Base-by-base conservation (phyloP, 2,888 invertebrate genomes). In the Ischnus inquisitorius region DNA sequence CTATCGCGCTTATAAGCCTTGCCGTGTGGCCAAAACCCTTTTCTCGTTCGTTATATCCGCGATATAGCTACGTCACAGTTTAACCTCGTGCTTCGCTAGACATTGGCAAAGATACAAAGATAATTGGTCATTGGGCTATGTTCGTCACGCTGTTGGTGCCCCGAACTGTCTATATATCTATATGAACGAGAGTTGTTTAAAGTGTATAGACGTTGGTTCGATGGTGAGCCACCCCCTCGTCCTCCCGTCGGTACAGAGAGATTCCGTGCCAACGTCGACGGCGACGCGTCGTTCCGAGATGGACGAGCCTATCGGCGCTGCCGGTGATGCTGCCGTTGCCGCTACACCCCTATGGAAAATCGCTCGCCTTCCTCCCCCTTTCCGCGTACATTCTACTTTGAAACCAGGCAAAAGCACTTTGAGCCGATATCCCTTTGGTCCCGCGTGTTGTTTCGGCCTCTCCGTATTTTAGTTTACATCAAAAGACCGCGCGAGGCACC, bases 111-210 rank as follows among this genome's bases (percentile, higher is more conserved):
- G 93, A 93, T 92, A 92, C 91, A 90, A 89, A 90, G 91, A 93
- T 93, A 93, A 93, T 93, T 93, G 93, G 91, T 93, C 93, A 93
- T 92, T 91, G 91, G 91, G 91, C 91, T 93, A 93, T 93, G 86
- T 75, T 34, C 87, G 88, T 88, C 89, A 79, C 78, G 78, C 65
- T 64, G 81, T 60, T 84, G 75, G 8, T 46, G 25, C 64, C 74
- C 80, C 64, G 48, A 14, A 28, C 72, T 67, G 41, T 57, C 16
- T 14, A 14, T 19, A 39, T 71, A 60, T 51, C 51, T 48, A 34
- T 74, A 64, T 39, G 69, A 28, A 25, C 14, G 14, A 2, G 22
- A 19, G 22, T 14, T 60, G 10, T 6, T 25, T 2, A 60, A 28
- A 60, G 28, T 28, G 41, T 46, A 43, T 46, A 28, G 14, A 60